Conservation (phyloP, 1,140 invertebrate species). For the Colletes latitarsis region DNA sequence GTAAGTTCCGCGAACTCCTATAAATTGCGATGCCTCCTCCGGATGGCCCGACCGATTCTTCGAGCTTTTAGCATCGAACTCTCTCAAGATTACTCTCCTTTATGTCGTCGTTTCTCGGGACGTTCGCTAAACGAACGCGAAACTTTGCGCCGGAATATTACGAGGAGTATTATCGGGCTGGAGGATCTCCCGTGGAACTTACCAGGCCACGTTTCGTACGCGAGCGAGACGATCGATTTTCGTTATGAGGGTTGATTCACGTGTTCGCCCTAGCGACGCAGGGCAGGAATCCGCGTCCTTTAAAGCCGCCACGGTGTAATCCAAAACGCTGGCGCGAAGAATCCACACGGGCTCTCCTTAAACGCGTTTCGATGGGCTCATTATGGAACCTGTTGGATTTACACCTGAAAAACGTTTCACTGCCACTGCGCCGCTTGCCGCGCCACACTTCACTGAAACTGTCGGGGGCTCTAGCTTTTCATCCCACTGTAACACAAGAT, state of each 20-base stretch:
- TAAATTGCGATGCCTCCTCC: slow-evolving; percentile 11
- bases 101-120: slow-evolving; percentile 21
- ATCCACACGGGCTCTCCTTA: neutral
- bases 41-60: slow-evolving; percentile 4
- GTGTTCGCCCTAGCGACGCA: slow-evolving; percentile 53
- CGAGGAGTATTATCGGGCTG: neutral
- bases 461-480: neutral
- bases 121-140: neutral
- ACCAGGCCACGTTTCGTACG: slow-evolving; percentile 55
- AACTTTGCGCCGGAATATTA: slow-evolving; percentile 25
- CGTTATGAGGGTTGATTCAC: slow-evolving; percentile 58
- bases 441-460: slow-evolving; percentile 31
- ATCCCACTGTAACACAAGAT: slow-evolving; percentile 39
- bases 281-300: slow-evolving; percentile 59
- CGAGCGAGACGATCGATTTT: slow-evolving; percentile 56
- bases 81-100: slow-evolving; percentile 59
- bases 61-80: slow-evolving; percentile 24
- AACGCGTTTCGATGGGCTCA: neutral
- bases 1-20: slow-evolving; percentile 32
- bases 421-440: slow-evolving; percentile 13
- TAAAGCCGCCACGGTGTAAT: slow-evolving; percentile 50
- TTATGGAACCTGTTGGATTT: slow-evolving; percentile 26
- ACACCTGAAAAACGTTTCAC: slow-evolving; percentile 31
- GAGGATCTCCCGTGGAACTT: slow-evolving; percentile 45
- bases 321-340: slow-evolving; percentile 38